Conservation (phyloP, 2,797 vertebrate genomes). For the Setipinna tenuifilis region DNA sequence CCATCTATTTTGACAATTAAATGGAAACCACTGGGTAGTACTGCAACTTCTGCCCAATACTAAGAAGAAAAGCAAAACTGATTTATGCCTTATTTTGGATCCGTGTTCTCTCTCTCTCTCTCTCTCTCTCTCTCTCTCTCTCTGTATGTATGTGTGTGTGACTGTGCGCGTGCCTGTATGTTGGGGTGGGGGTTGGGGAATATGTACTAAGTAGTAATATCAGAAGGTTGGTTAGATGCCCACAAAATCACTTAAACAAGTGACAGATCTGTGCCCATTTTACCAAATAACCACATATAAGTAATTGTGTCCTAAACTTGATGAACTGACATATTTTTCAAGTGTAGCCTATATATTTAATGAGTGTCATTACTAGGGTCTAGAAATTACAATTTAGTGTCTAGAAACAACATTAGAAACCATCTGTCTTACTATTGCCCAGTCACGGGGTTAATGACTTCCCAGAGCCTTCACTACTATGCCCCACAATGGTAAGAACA, state of each 20-base stretch:
- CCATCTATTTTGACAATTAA: neutral
- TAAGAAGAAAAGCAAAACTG: neutral
- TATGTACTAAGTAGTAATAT: no score
- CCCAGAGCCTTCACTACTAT: neutral
- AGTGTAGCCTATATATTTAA: neutral
- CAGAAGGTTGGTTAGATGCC: no score
- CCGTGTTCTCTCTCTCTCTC: no score
- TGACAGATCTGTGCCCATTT: neutral
- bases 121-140: no score
- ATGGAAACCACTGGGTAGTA: neutral
- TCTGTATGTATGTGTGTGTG: no score
- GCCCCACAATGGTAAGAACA: neutral
- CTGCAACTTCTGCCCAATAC: no score
- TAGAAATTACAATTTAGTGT: neutral
- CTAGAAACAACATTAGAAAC: neutral
- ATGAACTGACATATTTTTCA: neutral
- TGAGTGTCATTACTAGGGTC: neutral
- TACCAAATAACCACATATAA: neutral
- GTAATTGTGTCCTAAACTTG: neutral
- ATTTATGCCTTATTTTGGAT: no score
- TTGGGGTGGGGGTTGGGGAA: no score
- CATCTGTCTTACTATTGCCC: neutral
- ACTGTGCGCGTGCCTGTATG: no score
- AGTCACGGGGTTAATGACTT: neutral
- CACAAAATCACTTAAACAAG: no score